Base-by-base conservation (phyloP, 2,888 invertebrate species). In the Parnassius mnemosyne region DNA sequence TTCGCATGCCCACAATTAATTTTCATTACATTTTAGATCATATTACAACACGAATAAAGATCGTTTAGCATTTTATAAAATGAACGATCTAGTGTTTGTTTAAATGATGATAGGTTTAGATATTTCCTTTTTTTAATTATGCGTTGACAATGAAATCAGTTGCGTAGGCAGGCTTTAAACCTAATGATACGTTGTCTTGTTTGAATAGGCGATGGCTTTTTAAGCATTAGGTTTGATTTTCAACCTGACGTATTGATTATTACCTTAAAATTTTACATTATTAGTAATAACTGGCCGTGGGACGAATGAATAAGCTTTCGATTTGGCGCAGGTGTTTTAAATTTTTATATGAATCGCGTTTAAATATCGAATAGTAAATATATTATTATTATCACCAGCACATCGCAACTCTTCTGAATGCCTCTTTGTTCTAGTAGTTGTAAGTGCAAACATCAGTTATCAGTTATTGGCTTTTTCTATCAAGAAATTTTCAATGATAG, bases 81-180 rank as follows among this genome's bases (percentile, higher is more conserved):
- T 5, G 42, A 43, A 53, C 25, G 5, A 12, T 5, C 43, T 9
- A 25, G 25, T 50, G 42, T 52, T 50, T 46, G 56, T 63, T 63
- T 54, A 67, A 64, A 69, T 75, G 74, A 79, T 77, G 73, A 77
- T 76, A 72, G 70, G 73, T 73, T 80, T 76, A 57, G 65, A 69
- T 71, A 67, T 60, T 62, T 71, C 67, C 70, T 71, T 77, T 73
- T 76, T 79, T 79, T 84, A 85, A 87, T 87, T 80, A 79, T 71
- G 75, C 68, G 78, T 77, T 81, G 82, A 82, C 79, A 80, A 75
- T 74, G 66, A 71, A 69, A 64, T 71, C 67, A 72, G 66, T 59
- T 71, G 76, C 71, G 71, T 76, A 68, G 68, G 75, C 75, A 72
- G 52, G 72, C 71, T 74, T 75, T 70, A 67, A 71, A 70, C 53